Evolutionary conservation across 2,888 invertebrate genomes (phyloP), one percentile per base, ranked within the genome.

Genomic region (Xestia ashworthii): DNA sequence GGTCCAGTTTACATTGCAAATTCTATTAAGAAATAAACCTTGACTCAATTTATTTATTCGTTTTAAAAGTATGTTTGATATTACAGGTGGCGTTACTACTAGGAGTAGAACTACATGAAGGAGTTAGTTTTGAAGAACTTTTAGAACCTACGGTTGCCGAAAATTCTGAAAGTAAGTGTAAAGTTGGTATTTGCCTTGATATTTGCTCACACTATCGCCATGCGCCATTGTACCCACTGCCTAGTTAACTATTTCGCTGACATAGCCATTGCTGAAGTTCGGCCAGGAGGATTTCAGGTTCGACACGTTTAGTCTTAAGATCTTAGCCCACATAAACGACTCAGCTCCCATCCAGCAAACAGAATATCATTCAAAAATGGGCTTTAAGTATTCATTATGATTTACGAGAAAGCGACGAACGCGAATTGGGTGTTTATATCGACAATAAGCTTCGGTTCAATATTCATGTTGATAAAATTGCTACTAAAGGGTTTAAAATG

Each of bases 71-170:
- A 1, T 55, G 66, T 62, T 67, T 68, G 32, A 41, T 74, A 16
- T 86, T 80, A 1, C 88, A 96, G 96, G 96, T 96, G 65, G 98
- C 99, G 14, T 97, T 99, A 44, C 97, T 99, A 67, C 96, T 99
- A 60, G 99, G 99, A 3, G 99, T 99, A 8, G 99, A 99, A 95
- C 97, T 99, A 74, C 99, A 99, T 93, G 99, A 99, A 91, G 99
- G 98, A 90, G 98, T 99, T 70, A 98, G 98, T 87, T 99, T 99
- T 93, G 98, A 99, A 90, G 97, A 98, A 74, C 95, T 99, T 25
- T 93, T 99, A 60, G 98, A 98, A 92, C 99, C 99, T 90, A 96
- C 97, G 86, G 94, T 97, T 14, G 90, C 92, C 32, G 91, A 93
- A 78, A 94, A 94, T 80, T 93, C 93, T 53, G 96, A 96, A 93